These are phyloP conservation scores for Tinamus major DNA, from an alignment of 2,797 vertebrate genomes.

Conservation along the genomic window DNA sequence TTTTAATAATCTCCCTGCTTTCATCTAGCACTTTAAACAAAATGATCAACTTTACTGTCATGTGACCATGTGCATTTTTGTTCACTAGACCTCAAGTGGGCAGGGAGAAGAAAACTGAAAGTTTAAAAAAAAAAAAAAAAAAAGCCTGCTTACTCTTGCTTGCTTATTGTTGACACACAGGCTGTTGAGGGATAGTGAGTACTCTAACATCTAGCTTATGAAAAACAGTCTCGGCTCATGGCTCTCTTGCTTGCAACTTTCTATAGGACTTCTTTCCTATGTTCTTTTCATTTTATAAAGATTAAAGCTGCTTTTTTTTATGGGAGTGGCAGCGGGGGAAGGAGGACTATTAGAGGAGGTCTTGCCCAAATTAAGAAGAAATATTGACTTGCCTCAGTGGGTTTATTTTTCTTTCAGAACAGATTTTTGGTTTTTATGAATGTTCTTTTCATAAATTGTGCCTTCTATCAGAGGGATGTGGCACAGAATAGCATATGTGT, in stretches of 20 bases:
- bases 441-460: slow-evolving; percentile 16
- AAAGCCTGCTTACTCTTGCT: neutral
- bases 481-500: neutral
- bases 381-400: neutral
- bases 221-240: neutral
- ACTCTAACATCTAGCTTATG: neutral
- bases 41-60: neutral
- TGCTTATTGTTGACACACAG: neutral
- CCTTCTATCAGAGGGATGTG: neutral
- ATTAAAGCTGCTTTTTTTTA: neutral
- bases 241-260: neutral
- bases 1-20: slow-evolving; percentile 15
- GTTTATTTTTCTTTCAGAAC: neutral
- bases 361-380: neutral
- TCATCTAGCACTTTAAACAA: slow-evolving; percentile 59
- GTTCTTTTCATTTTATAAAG: neutral
- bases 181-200: neutral
- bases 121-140: neutral
- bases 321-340: too few species aligned
- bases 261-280: neutral
- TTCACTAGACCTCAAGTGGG: neutral
- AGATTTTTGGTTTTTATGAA: neutral
- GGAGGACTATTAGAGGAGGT: neutral
- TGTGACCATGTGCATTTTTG: neutral
- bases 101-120: neutral